A percentile compares a stretch with the other conserved stretches of the same genome.
These are phyloP conservation scores for Calidris pygmaea DNA, from an alignment of 2,113 vertebrate genomes.

Conservation along the genomic window DNA sequence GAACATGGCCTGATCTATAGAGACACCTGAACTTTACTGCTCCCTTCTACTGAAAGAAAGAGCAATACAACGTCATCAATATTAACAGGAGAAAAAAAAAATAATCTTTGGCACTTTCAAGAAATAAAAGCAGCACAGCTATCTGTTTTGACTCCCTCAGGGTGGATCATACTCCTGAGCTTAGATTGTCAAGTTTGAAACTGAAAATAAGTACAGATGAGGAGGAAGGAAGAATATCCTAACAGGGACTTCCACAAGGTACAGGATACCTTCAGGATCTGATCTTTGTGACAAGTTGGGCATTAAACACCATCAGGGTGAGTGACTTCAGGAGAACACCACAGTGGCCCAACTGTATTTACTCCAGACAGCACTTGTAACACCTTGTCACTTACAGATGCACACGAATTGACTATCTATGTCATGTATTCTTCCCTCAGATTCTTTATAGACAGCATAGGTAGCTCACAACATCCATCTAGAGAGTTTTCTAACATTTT, in stretches of 20 bases:
- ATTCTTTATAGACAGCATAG: background rate
- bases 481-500: background rate
- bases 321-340: background rate
- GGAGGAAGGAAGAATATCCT: background rate
- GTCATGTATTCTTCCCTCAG: background rate
- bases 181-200: background rate
- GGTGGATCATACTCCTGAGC: background rate
- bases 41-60: background rate
- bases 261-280: background rate
- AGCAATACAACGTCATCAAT: background rate
- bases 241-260: background rate
- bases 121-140: background rate
- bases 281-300: background rate
- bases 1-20: background rate
- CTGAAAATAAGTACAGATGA: background rate
- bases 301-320: background rate
- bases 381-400: accelerated
- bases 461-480: background rate
- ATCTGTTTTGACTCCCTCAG: background rate
- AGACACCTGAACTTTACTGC: background rate
- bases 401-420: background rate
- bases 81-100: background rate
- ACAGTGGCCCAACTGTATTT: background rate
- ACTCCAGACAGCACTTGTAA: background rate
- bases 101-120: background rate